Evolutionary conservation across 2,797 vertebrate species (phyloP), one percentile per base, ranked within the genome.

Genomic region (Etheostoma nigrum): DNA sequence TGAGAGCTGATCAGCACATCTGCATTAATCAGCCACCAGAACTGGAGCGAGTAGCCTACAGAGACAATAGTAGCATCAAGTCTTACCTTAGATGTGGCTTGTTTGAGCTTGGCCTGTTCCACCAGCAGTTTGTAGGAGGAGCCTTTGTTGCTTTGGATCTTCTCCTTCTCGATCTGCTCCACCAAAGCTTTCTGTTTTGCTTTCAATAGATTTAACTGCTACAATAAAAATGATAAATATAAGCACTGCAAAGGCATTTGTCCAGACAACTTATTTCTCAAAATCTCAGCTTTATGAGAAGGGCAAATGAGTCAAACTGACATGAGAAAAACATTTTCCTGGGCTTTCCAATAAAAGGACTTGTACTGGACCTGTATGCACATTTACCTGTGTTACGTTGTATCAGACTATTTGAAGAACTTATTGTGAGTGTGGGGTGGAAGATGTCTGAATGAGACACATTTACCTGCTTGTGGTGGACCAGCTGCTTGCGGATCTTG

Each of bases 141-240:
- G 91, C 98, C 98, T 94, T 99, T 99, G 96, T 98, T 99, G 96
- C 97, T 99, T 91, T 99, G 98, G 91, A 98, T 97, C 96, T 99
- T 99, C 94, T 99, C 98, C 95, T 99, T 99, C 95, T 99, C 98
- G 74, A 99, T 99, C 91, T 99, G 98, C 94, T 99, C 98, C 91
- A 99, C 97, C 95, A 99, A 95, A 95, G 97, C 98, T 94, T 99
- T 99, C 95, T 99, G 98, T 95, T 99, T 99, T 85, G 98, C 98
- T 96, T 99, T 99, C 95, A 99, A 92, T 92, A 99, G 94, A 95
- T 99, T 99, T 95, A 99, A 96, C 99, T 99, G 98, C 98, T 99
- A 93, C 94, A 95, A 86, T 85, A 77, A 95, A 95, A 91, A 88
- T 21, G 72, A 88, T 93, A 85, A 93, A 92, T 79, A 89, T 16